These are phyloP conservation scores for Amphiura filiformis DNA, from an alignment of 35 echinoderm and acorn worm species.

Conservation along the genomic window DNA sequence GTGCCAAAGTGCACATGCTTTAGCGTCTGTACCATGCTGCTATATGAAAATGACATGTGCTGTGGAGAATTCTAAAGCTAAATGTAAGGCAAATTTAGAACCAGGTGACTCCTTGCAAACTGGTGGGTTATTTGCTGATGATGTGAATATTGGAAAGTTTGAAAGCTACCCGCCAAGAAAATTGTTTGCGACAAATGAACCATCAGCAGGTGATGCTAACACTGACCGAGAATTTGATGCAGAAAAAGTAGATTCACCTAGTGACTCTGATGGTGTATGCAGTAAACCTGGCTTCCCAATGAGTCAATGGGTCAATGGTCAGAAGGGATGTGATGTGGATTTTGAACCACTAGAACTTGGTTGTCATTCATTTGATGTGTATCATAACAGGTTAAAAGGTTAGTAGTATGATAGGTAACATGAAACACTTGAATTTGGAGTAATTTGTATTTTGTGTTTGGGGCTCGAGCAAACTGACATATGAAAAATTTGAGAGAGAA, in stretches of 20 bases:
- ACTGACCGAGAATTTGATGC: neutral
- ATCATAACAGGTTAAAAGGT: constrained; percentile 73
- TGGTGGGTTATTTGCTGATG: neutral
- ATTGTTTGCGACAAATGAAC: neutral
- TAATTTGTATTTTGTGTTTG: too few relatives aligned
- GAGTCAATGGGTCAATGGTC: constrained; percentile 54
- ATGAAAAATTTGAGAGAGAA: too few relatives aligned
- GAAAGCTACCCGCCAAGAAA: neutral
- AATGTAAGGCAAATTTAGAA: neutral
- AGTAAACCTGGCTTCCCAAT: constrained; percentile 65
- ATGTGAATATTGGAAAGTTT: neutral
- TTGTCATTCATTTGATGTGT: constrained; percentile 77
- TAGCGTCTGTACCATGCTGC: constrained; percentile 71
- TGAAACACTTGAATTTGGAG: too few relatives aligned
- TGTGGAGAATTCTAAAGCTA: neutral
- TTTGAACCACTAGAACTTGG: constrained; percentile 81
- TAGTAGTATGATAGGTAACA: too few relatives aligned
- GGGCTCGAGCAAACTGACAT: too few relatives aligned
- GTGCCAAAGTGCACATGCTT: constrained; percentile 47
- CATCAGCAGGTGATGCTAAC: neutral
- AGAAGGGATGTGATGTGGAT: constrained; percentile 14
- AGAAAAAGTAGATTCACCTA: too few relatives aligned
- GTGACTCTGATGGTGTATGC: too few relatives aligned
- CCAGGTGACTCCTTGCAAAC: neutral
- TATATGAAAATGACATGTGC: constrained; percentile 80